Evolutionary conservation across 1,140 invertebrate genomes (phyloP), one percentile per base, ranked within the genome.

Genomic region (Hycleus phaleratus): DNA sequence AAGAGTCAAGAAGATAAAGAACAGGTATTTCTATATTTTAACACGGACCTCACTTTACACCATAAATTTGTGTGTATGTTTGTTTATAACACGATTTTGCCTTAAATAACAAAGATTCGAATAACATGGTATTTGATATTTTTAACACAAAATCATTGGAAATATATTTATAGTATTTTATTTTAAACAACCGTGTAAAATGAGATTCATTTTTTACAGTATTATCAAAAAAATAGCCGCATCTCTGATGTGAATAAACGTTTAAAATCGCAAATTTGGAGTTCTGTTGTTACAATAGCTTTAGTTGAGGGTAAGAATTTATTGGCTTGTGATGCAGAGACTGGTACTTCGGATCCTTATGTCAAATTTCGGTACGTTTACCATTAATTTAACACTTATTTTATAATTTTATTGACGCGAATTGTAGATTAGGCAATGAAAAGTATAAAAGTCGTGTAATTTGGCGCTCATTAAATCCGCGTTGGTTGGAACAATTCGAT

Each of bases 401-500:
- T 6, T 7, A 38, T 38, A 38, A 7, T 9, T 12, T 45, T 45
- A 11, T 1, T 24, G 7, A 9, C 11, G 45, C 9, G 18, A 46
- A 46, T 10, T 46, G 8, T 9, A 93, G 91, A 73, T 83, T 99
- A 70, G 95, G 94, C 59, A 93, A 90, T 69, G 96, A 99, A 79
- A 98, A 98, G 76, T 98, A 95, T 78, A 97, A 98, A 78, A 97
- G 92, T 72, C 95, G 97, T 78, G 90, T 94, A 56, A 80, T 87
- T 26, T 87, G 86, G 78, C 88, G 91, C 71, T 88, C 88, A 0
- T 73, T 90, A 38, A 88, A 85, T 74, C 91, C 94, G 9, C 82
- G 87, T 61, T 98, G 95, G 96, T 70, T 97, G 69, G 97, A 99
- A 70, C 95, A 98, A 74, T 98, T 98, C 73, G 95, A 98, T 73